Base-by-base conservation (phyloP, 2,113 vertebrate genomes). In the Eptesicus fuscus region DNA sequence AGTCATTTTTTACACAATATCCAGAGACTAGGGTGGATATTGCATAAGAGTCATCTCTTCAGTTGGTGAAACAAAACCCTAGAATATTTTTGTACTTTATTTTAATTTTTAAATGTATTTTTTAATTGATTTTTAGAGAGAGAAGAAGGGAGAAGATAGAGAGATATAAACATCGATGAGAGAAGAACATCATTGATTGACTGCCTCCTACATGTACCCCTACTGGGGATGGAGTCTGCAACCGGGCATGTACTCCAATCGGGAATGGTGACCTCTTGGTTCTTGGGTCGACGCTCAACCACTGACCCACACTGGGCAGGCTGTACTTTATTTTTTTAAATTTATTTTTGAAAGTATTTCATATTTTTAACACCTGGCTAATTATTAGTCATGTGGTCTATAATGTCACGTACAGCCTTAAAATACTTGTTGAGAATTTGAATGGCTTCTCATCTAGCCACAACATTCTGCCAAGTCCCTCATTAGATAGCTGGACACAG, bases 341-440 rank as follows among this genome's bases (percentile, higher is more conserved):
- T 65, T 65, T 65, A 32, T 65, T 65, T 67, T n/a, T 67, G 63
- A 67, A 17, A 67, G 63, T 67, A 67, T 67, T 67, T n/a, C 63
- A 69, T 78, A 93, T 94, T 97, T 97, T 90, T 85, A 95, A 85
- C 53, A 90, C 93, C 80, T 70, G 78, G 74, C 71, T 92, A 76
- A 96, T 96, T 92, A 90, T 95, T 96, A 92, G 77, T 59, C 86
- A 94, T 95, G 83, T 91, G 71, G 61, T 87, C 86, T 96, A 35
- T 74, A 90, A 90, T 42, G 63, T 88, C 71, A 91, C 93, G 91
- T 77, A 70, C 18, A 77, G 67, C 84, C 92, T 95, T 83, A 71
- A 86, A 91, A 85, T 88, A 92, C 78, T 93, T 93, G 30, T 30
- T 77, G 94, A 88, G 77, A 90, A 92, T 88, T 83, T 83, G 35